These are phyloP conservation scores for Ardeotis arabs DNA, from an alignment of 2,113 vertebrate species.

Conservation along the genomic window DNA sequence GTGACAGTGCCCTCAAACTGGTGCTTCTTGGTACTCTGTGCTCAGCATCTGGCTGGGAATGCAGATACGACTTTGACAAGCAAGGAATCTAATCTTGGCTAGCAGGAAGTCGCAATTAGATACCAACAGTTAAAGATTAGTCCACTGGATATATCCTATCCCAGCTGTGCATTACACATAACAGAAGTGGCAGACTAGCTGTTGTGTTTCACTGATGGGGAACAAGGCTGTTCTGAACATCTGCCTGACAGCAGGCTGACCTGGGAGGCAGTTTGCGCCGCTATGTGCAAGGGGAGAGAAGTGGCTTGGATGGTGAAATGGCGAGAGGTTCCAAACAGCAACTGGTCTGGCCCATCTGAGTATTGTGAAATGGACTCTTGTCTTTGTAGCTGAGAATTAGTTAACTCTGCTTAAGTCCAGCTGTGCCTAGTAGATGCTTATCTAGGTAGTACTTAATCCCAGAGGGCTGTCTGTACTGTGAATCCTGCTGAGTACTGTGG, in stretches of 20 bases:
- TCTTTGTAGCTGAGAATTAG: background rate
- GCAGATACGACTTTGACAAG: background rate
- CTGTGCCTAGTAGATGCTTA: background rate
- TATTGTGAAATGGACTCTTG: background rate
- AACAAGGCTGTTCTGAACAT: background rate
- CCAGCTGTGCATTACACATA: background rate
- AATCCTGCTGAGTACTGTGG: background rate
- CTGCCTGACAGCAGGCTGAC: background rate
- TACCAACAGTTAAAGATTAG: background rate
- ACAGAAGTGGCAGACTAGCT: background rate
- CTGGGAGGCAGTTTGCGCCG: background rate
- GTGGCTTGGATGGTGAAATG: background rate
- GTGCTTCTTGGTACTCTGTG: background rate
- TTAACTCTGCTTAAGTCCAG: background rate
- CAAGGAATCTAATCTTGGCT: background rate
- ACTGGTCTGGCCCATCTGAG: background rate
- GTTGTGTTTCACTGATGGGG: background rate
- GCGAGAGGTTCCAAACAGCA: fast-evolving
- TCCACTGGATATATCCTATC: background rate
- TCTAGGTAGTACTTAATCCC: background rate
- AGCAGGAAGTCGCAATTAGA: background rate
- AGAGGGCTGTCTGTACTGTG: background rate
- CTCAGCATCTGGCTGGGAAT: background rate
- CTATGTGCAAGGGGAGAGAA: background rate
- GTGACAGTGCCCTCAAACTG: background rate